A percentile compares a stretch with the other conserved stretches of the same genome.
phyloP scores from a whole-genome alignment of 2,113 vertebrate species.

The Saccopteryx leptura region DNA sequence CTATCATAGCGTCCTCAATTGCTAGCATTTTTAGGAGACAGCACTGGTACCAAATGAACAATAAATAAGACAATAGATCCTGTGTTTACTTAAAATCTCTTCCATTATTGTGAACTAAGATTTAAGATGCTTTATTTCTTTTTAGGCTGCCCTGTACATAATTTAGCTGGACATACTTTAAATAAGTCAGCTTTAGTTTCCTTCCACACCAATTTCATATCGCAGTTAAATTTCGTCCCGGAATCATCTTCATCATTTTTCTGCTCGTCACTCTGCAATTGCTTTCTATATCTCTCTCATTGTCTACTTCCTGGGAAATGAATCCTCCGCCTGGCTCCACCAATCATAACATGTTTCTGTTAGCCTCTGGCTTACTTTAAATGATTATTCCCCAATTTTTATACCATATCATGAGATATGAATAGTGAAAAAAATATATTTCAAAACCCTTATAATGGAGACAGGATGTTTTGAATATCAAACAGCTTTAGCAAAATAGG shows the following conservation, averaged over 20 bases:
- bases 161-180: not conserved
- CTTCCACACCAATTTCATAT: not conserved
- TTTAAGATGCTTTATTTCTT: conserved; percentile 26
- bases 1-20: not conserved
- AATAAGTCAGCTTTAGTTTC: not conserved
- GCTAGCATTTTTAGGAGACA: not conserved
- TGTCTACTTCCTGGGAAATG: not conserved
- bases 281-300: not conserved
- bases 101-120: not conserved
- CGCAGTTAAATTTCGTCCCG: not conserved
- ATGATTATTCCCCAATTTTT: not conserved
- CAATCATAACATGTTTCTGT: not conserved
- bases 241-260: not conserved
- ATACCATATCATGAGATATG: not conserved
- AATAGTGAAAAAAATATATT: not conserved
- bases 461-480: not conserved
- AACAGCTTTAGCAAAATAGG: not conserved
- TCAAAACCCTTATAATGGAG: not conserved
- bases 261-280: not conserved
- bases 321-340: not conserved
- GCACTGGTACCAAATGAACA: not conserved
- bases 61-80: not conserved
- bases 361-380: not conserved
- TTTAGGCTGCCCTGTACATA: not conserved
- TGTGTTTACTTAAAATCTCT: not conserved